Conservation (phyloP, 2,888 invertebrate species). For the Antheraea assamensis region DNA sequence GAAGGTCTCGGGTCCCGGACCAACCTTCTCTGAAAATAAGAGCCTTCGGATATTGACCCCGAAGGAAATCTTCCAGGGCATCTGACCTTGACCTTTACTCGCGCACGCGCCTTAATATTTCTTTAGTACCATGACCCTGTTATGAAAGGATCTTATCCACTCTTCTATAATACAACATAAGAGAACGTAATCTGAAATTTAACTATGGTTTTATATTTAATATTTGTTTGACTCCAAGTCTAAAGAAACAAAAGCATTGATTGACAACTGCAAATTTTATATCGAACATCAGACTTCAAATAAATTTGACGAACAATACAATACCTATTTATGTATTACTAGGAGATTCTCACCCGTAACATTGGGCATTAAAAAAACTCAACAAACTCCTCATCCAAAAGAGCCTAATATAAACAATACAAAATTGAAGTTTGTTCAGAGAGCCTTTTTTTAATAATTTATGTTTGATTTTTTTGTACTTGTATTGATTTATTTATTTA, state of each 20-base stretch:
- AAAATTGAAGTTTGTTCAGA: no score
- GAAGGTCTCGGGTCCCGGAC: constrained; percentile 71
- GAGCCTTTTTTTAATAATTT: no score
- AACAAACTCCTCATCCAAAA: no score
- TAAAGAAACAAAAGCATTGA: not conserved
- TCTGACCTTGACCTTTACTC: constrained; percentile 77
- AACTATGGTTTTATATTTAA: not conserved
- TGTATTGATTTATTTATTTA: no score
- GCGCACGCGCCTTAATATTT: constrained; percentile 74
- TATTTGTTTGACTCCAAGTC: not conserved
- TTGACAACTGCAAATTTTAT: not conserved
- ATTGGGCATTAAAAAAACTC: no score
- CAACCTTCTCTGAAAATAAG: constrained; percentile 72
- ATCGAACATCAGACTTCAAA: not conserved
- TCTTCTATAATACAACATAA: constrained; percentile 5
- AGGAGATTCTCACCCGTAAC: no score
- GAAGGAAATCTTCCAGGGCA: constrained; percentile 78
- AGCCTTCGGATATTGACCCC: constrained; percentile 69
- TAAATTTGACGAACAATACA: not conserved
- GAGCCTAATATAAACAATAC: no score
- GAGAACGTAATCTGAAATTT: not conserved
- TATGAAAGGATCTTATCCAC: constrained; percentile 63
- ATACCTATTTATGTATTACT: not conserved
- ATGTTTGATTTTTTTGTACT: no score
- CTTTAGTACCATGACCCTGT: constrained; percentile 77